These are phyloP conservation scores for Ryuthela nishihirai DNA, from an alignment of 2,888 invertebrate genomes.

Conservation along the genomic window DNA sequence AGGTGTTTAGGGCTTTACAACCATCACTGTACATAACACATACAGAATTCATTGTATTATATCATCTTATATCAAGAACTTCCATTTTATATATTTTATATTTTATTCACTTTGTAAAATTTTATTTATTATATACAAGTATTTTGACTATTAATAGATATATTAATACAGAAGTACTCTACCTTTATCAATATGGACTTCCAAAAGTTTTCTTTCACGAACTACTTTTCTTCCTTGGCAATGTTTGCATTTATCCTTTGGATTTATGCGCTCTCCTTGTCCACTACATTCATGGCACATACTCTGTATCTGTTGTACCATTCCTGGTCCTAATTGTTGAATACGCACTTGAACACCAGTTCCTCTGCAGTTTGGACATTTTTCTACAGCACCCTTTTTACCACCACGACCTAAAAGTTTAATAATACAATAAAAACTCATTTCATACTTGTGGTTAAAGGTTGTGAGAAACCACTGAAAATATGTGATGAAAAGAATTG, in stretches of 20 bases:
- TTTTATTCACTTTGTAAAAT: too few relatives aligned
- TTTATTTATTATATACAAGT: too few relatives aligned
- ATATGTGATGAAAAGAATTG: too few relatives aligned
- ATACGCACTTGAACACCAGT: constrained; percentile 74
- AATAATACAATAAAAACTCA: constrained; percentile 22
- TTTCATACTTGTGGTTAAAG: constrained; percentile 44
- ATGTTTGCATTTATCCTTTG: constrained; percentile 89
- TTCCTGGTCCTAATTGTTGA: constrained; percentile 69
- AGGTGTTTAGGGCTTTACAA: too few relatives aligned
- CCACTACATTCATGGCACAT: constrained; percentile 84
- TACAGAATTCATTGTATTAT: too few relatives aligned
- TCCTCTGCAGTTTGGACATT: constrained; percentile 83
- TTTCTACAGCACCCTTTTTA: constrained; percentile 84
- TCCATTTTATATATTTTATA: too few relatives aligned
- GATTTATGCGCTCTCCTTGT: constrained; percentile 75
- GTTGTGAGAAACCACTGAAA: too few relatives aligned
- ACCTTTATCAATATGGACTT: constrained; percentile 83
- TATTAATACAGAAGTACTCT: too few relatives aligned
- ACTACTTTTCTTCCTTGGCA: constrained; percentile 88
- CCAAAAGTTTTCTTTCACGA: constrained; percentile 85
- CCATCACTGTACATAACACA: too few relatives aligned
- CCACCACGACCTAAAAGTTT: constrained; percentile 66
- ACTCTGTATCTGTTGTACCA: constrained; percentile 87
- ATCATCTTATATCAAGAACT: too few relatives aligned
- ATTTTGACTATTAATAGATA: too few relatives aligned